phyloP scores from a whole-genome alignment of 2,797 vertebrate species.

The Leptoclinus maculatus region DNA sequence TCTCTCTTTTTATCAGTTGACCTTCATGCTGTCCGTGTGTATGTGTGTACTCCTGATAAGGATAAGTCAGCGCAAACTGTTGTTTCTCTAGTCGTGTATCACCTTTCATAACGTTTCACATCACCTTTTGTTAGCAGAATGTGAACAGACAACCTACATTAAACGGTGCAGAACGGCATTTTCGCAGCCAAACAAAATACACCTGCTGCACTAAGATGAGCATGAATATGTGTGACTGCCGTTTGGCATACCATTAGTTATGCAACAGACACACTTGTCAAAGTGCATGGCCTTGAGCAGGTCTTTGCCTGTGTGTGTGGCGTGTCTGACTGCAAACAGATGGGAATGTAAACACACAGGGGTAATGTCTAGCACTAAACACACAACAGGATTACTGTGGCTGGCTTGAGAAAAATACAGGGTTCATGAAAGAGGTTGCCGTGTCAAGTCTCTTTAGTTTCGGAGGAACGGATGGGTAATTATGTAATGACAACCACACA shows the following conservation, averaged over 20 bases:
- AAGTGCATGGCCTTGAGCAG: slow-evolving; percentile 57
- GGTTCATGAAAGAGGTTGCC: slow-evolving; percentile 25
- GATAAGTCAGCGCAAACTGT: not conserved
- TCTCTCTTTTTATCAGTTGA: slow-evolving; percentile 32
- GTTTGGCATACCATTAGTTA: slow-evolving; percentile 49
- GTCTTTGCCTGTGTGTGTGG: slow-evolving; percentile 61
- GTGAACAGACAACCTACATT: not conserved
- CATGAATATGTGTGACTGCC: slow-evolving; percentile 17
- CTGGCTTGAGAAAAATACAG: slow-evolving; percentile 53
- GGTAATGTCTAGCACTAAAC: slow-evolving; percentile 52
- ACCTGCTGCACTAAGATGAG: slow-evolving; percentile 42
- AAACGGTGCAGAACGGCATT: slow-evolving; percentile 22
- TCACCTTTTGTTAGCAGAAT: not conserved
- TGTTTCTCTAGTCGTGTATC: not conserved
- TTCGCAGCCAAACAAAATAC: slow-evolving; percentile 12
- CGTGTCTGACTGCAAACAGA: slow-evolving; percentile 68
- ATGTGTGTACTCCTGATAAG: slow-evolving; percentile 12
- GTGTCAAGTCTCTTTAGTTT: slow-evolving; percentile 38
- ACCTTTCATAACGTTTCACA: slow-evolving; percentile 7
- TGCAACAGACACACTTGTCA: slow-evolving; percentile 58
- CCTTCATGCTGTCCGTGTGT: slow-evolving; percentile 12
- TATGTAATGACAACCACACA: slow-evolving; percentile 26
- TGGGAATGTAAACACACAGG: slow-evolving; percentile 71
- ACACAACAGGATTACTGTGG: slow-evolving; percentile 55
- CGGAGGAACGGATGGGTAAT: slow-evolving; percentile 26